A percentile compares a stretch with the other conserved stretches of the same genome.
These are phyloP conservation scores for Idaea straminata DNA, from an alignment of 2,888 invertebrate genomes.

Conservation along the genomic window DNA sequence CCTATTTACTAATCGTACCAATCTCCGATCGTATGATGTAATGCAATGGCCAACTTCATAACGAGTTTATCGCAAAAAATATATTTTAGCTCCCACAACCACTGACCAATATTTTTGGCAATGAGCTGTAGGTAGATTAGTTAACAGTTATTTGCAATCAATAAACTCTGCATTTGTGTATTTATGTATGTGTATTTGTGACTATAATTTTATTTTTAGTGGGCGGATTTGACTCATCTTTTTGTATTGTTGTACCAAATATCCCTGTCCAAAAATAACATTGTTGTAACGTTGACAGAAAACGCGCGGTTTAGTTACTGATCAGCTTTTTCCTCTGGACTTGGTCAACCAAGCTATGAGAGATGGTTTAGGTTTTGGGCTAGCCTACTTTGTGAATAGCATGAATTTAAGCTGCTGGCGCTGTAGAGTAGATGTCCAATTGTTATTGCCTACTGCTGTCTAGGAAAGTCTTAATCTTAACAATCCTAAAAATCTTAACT, in stretches of 20 bases:
- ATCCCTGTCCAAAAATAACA: not conserved
- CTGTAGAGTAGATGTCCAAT: too few species aligned
- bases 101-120: not conserved
- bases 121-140: not conserved
- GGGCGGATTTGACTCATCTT: not conserved
- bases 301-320: too few species aligned
- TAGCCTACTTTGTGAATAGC: too few species aligned
- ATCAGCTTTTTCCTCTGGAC: too few species aligned
- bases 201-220: not conserved
- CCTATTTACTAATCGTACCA: not conserved
- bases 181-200: too few species aligned
- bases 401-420: too few species aligned
- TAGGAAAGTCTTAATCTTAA: too few species aligned
- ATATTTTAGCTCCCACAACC: not conserved
- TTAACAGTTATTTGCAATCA: too few species aligned
- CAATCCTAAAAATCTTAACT: too few species aligned
- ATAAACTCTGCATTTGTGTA: not conserved
- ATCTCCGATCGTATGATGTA: not conserved
- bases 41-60: not conserved
- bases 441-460: too few species aligned
- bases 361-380: too few species aligned
- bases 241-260: not conserved
- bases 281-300: not conserved
- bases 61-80: not conserved
- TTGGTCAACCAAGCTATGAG: too few species aligned